Evolutionary conservation across 2,113 vertebrate genomes (phyloP), one percentile per base, ranked within the genome.

Genomic region (Morone saxatilis): DNA sequence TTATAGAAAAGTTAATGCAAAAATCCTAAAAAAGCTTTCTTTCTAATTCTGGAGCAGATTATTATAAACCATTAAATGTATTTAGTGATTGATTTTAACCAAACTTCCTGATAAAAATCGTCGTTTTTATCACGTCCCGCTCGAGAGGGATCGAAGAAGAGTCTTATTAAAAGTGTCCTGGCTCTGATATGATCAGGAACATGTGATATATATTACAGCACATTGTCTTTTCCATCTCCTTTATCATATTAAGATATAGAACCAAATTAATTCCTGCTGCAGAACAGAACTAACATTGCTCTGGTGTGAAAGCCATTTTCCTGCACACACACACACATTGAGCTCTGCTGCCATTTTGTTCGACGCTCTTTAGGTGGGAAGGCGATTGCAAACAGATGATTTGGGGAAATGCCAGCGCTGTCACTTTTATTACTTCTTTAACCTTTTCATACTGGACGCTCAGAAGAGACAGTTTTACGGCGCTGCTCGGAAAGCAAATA

Each of bases 351-450:
- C 69, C 48, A 63, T 80, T 71, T 66, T 84, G 65, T 62, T 78
- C 53, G n/a, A 53, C 9, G 60, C 7, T 45, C 12, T 65, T 69
- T 43, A 1, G 31, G 41, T 25, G 66, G 19, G 20, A 47, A 57
- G 17, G 38, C 20, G 22, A 69, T 56, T 69, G 56, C 61, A 70
- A 75, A 78, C 69, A 57, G 48, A 80, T 77, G 41, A 84, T 84
- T 84, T 77, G 20, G 66, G 20, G 76, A 88, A 83, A 83, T 75
- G 68, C 41, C 77, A 84, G 43, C 4, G 43, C 78, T 80, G 89
- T 86, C 65, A 87, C 57, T 80, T 80, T 85, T 75, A 71, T 74
- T 75, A 17, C 76, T 80, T 77, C 68, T 88, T 71, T 81, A 88
- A 86, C 78, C 78, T 90, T 88, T 31, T 88, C 53, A 4, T 10